These are phyloP conservation scores for Streptopelia turtur DNA, from an alignment of 2,797 vertebrate genomes.

Conservation along the genomic window DNA sequence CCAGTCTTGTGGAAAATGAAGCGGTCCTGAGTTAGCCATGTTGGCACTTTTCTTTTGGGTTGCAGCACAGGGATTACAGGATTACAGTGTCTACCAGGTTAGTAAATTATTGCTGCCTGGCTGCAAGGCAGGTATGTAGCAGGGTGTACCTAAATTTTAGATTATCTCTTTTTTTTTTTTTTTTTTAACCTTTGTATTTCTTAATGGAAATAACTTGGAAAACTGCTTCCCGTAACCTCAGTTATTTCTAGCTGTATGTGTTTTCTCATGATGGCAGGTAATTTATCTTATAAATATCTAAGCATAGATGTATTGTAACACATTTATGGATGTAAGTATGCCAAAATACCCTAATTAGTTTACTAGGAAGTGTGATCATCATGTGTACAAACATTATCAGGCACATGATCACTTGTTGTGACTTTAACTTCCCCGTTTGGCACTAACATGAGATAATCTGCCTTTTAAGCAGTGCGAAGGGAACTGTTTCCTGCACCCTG, in stretches of 20 bases:
- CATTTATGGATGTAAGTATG: not conserved
- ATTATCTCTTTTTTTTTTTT: not conserved
- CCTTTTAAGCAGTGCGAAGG: not conserved
- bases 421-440: not conserved
- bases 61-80: not conserved
- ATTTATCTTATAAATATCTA: not conserved
- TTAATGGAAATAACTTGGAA: not conserved
- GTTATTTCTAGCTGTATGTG: not conserved
- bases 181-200: not conserved
- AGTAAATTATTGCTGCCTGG: not conserved
- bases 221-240: accelerated
- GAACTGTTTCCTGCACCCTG: not conserved
- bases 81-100: not conserved
- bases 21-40: not conserved
- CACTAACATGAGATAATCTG: not conserved
- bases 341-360: constrained; percentile 5
- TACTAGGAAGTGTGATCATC: constrained; percentile 3
- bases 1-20: not conserved
- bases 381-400: constrained; percentile 18
- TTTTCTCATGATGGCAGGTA: not conserved
- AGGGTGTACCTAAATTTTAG: not conserved
- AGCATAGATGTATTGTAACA: not conserved
- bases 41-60: not conserved
- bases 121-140: not conserved
- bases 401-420: not conserved